phyloP scores from a whole-genome alignment of 1,140 invertebrate genomes.

The Drosophila oshimai region DNA sequence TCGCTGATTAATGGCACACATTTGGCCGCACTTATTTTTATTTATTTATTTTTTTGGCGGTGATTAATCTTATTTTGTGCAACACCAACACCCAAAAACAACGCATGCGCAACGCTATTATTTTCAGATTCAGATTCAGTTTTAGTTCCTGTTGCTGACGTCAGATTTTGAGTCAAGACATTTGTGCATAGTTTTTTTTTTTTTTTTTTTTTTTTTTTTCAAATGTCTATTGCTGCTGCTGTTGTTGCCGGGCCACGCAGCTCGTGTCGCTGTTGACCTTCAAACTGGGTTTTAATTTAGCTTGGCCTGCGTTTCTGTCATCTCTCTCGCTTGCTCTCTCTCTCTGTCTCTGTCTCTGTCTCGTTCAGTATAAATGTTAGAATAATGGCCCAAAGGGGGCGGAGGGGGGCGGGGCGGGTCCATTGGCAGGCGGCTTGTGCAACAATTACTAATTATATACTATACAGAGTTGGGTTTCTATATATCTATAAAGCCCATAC shows the following conservation, averaged over 20 bases:
- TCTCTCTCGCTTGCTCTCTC: constrained; percentile 27
- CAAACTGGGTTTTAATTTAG: constrained; percentile 78
- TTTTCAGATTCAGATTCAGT: constrained; percentile 33
- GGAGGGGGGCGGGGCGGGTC: neutral
- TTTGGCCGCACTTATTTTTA: constrained; percentile 4
- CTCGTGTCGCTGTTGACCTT: constrained; percentile 75
- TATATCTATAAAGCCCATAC: constrained; percentile 45
- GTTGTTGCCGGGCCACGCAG: constrained; percentile 69
- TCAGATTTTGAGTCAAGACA: constrained; percentile 16
- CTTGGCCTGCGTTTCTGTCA: constrained; percentile 59
- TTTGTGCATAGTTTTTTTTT: constrained; percentile 64
- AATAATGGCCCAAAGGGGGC: constrained; percentile 38
- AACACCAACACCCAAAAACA: constrained; percentile 25
- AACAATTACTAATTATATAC: constrained; percentile 81
- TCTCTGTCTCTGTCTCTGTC: neutral
- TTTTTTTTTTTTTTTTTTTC: too few relatives aligned
- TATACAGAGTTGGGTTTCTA: constrained; percentile 45
- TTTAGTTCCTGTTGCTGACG: constrained; percentile 47
- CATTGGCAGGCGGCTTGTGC: constrained; percentile 68
- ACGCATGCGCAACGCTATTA: constrained; percentile 44
- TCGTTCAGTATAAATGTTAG: constrained; percentile 46
- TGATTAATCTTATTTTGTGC: constrained; percentile 40
- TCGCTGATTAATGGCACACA: constrained; percentile 20
- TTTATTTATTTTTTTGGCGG: neutral
- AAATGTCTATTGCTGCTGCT: constrained; percentile 22